Base-by-base conservation (phyloP, 2,797 vertebrate species). In the Monodelphis domestica region DNA sequence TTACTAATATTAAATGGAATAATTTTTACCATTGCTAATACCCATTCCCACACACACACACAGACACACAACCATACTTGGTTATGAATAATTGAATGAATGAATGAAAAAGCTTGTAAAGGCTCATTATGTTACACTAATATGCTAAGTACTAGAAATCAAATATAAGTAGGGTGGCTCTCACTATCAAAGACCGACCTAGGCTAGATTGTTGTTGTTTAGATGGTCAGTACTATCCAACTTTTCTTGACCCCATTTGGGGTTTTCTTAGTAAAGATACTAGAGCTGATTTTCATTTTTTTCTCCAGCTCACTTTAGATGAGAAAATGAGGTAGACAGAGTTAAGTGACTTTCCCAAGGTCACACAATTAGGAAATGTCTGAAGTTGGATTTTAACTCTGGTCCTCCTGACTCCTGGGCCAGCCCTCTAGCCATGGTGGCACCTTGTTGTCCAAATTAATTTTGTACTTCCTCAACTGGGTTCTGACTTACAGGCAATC, bases 1-100 rank as follows among this genome's bases (percentile, higher is more conserved):
- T 70, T 38, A 17, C 5, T n/a, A 70, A 21, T n/a, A 70, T 70
- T 38, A 70, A 3, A 70, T 17, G 4, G 5, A 70, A 14, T 14
- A 17, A n/a, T 70, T 70, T 56, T 70, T 70, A 15, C n/a, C 9
- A 38, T 2, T 70, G n/a, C 26, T 17, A 17, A 70, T 5, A n/a
- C 1, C 15, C n/a, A n/a, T 4, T n/a, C 5, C 15, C 12, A 38
- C 11, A 59, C 9, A 55, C 26, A 56, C 9, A 59, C 12, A 59
- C 12, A 33, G 0, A 12, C 3, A 59, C 14, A 70, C 5, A 38
- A 0, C 6, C 15, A 38, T 2, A 24, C 1, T 63, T 1, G 21
- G 17, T 70, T 70, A 38, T 70, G n/a, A 70, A 70, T 70, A 6
- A 70, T 70, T 70, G 17, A 70, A 70, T 70, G 15, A 70, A 70